Conservation (phyloP, 1,140 invertebrate genomes). For the Cyrtorhinus lividipennis region DNA sequence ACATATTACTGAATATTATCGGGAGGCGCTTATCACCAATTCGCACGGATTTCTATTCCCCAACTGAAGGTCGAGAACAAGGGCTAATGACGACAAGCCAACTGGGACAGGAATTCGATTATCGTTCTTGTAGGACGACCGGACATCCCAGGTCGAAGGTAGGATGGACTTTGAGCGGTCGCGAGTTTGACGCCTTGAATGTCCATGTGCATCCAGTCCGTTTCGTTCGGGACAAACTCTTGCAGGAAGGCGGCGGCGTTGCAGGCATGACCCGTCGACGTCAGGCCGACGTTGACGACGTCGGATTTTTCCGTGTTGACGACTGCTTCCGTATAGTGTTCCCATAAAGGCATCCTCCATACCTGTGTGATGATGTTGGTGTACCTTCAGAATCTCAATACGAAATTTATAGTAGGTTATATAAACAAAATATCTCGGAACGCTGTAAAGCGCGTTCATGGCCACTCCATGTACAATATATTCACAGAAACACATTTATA, state of each 20-base stretch:
- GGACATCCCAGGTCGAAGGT: slow-evolving; percentile 24
- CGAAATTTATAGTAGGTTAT: no score
- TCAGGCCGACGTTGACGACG: slow-evolving; percentile 30
- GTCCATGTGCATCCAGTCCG: slow-evolving; percentile 43
- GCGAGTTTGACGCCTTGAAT: slow-evolving; percentile 33
- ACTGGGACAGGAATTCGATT: slow-evolving; percentile 25
- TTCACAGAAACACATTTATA: no score
- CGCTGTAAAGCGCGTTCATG: no score
- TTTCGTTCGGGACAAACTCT: slow-evolving; percentile 37
- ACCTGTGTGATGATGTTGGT: slow-evolving; percentile 29
- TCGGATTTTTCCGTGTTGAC: slow-evolving; percentile 12
- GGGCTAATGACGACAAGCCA: slow-evolving; percentile 18
- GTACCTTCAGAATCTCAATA: no score
- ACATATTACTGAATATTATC: no score
- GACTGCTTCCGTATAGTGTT: slow-evolving; percentile 33
- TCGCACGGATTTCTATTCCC: no score
- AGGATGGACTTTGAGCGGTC: slow-evolving; percentile 14
- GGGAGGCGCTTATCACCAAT: no score
- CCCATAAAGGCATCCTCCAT: slow-evolving; percentile 49
- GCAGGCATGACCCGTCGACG: slow-evolving; percentile 34
- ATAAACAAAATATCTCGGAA: no score
- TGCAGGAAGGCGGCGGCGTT: slow-evolving; percentile 41
- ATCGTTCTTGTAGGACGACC: slow-evolving; percentile 25
- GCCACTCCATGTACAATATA: no score
- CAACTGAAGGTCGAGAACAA: no score